Evolutionary conservation across 2,888 invertebrate species (phyloP).

Genomic region (Arrhopalites spinosus): DNA sequence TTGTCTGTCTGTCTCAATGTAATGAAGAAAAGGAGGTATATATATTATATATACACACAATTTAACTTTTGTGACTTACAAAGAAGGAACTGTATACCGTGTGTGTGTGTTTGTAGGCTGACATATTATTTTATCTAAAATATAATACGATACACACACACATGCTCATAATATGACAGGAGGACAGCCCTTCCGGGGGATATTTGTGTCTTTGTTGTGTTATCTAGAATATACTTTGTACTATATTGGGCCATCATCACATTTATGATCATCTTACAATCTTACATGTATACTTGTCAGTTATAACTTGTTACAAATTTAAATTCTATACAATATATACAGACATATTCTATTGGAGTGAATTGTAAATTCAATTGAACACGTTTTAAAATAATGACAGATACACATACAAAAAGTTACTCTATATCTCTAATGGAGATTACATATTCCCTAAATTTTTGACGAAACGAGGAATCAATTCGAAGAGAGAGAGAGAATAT

Average conservation of each 20-base stretch:
- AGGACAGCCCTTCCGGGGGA: conserved; percentile 34
- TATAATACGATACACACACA: neutral
- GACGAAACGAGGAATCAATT: too few species aligned
- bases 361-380: too few species aligned
- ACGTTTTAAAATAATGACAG: too few species aligned
- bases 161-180: conserved; percentile 7
- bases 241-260: conserved; percentile 7
- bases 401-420: too few species aligned
- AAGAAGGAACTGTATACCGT: neutral
- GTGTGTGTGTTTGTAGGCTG: neutral
- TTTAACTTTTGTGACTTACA: neutral
- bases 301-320: too few species aligned
- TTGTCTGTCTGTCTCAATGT: neutral
- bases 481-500: too few species aligned
- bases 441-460: too few species aligned
- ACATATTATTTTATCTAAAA: neutral
- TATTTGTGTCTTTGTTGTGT: neutral
- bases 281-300: conserved; percentile 9
- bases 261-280: neutral
- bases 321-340: too few species aligned
- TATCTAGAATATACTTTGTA: too few species aligned
- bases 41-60: too few species aligned
- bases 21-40: neutral
- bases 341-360: too few species aligned
- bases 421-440: too few species aligned